Base-by-base conservation (phyloP, 2,888 invertebrate species). In the Molorchus minor region DNA sequence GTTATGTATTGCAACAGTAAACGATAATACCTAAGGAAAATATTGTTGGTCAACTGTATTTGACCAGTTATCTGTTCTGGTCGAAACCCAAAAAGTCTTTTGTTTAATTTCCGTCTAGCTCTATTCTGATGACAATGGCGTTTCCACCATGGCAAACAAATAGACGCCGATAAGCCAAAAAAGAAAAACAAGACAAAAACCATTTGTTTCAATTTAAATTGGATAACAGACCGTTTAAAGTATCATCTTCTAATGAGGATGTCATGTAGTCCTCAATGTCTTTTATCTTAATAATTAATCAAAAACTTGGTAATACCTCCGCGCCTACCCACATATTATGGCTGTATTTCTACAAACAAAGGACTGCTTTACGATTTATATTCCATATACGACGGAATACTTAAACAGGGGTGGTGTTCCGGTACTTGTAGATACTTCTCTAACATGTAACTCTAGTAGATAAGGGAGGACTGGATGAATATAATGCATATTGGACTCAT, bases 381-480 rank as follows among this genome's bases (percentile, higher is more conserved):
- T 40, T 47, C 47, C 47, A 20, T 35, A 47, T 35, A 33, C 20
- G 19, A 12, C n/a, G 36, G 47, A 33, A 35, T 49, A 49, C 38
- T 49, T 21, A 38, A 49, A 19, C 16, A 49, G 25, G 16, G 38
- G 38, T 49, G 49, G 25, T 38, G 49, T 38, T 38, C 15, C 21
- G n/a, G 49, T 15, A 12, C 35, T 47, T 47, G 53, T 44, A 17
- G 21, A 19, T 10, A 7, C 13, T 17, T 29, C 36, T 35, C 38
- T 30, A 40, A 46, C 40, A 56, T 41, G 33, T 15, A 40, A 25
- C 8, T 21, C 46, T n/a, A 33, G 36, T 16, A 30, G 20, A 59
- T 55, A 51, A 51, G 52, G 60, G 60, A 61, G 52, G 56, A 53
- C 41, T 30, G 29, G n/a, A 52, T 17, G 36, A 29, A 52, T 40